Conservation (phyloP, 2,888 invertebrate genomes). For the Steinernema scapterisci region DNA sequence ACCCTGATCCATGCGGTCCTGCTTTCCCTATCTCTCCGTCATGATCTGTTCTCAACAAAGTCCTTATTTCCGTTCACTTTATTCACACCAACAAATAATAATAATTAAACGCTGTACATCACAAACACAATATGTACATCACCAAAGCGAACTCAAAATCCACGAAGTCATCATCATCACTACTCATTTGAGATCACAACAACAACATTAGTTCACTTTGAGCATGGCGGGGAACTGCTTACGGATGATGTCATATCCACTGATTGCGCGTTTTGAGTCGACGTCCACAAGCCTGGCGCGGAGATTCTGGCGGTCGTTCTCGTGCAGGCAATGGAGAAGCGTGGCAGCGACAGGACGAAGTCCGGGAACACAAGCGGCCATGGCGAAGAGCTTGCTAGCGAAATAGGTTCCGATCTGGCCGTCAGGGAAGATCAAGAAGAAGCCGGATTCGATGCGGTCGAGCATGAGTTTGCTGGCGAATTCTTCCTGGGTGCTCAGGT, state of each 20-base stretch:
- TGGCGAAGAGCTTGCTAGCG: slow-evolving; percentile 28
- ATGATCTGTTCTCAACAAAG: too few species aligned
- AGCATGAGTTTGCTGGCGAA: neutral
- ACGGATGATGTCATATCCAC: slow-evolving; percentile 5
- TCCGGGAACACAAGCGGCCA: slow-evolving; percentile 19
- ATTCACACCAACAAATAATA: too few species aligned
- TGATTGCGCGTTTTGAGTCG: slow-evolving; percentile 12
- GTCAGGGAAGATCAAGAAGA: slow-evolving; percentile 26
- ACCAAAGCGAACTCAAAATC: too few species aligned
- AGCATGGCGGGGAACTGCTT: slow-evolving; percentile 23
- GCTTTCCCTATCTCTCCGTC: too few species aligned
- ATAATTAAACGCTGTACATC: too few species aligned
- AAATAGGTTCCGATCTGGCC: slow-evolving; percentile 28
- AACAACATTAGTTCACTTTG: slow-evolving; percentile 12
- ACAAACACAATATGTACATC: too few species aligned
- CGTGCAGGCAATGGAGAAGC: slow-evolving; percentile 24
- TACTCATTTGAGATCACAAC: too few species aligned
- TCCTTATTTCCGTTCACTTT: too few species aligned
- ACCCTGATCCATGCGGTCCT: too few species aligned
- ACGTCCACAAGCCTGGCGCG: slow-evolving; percentile 22
- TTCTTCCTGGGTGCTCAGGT: slow-evolving; percentile 7
- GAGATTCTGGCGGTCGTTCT: slow-evolving; percentile 17
- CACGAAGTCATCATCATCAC: too few species aligned
- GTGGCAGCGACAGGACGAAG: slow-evolving; percentile 20
- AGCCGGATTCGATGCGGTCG: slow-evolving; percentile 29